Evolutionary conservation across 2,113 vertebrate species (phyloP).

Genomic region (Mustelus asterias): DNA sequence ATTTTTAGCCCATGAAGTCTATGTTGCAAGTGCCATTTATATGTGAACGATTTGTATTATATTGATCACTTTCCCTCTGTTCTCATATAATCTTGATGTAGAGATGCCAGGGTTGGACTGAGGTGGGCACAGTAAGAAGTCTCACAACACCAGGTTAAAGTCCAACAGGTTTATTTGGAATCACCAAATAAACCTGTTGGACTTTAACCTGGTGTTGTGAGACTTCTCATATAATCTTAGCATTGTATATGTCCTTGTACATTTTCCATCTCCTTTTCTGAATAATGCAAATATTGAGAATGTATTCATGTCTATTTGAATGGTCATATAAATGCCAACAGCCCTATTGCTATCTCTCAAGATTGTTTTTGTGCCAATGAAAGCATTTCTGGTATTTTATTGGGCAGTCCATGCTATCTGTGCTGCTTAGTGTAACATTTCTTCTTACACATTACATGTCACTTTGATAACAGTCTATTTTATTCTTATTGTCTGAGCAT

Average conservation of each 20-base stretch:
- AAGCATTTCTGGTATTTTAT: background rate
- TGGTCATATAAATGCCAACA: background rate
- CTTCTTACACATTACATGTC: background rate
- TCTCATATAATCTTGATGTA: background rate
- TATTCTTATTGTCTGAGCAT: background rate
- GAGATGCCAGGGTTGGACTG: no score
- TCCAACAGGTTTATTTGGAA: no score
- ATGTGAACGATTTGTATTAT: background rate
- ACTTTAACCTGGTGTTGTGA: no score
- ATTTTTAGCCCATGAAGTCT: background rate
- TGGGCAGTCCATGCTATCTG: background rate
- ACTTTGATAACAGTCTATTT: background rate
- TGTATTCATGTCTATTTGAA: background rate
- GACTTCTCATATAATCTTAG: no score
- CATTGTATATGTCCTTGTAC: background rate
- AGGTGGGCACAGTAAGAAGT: no score
- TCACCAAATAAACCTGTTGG: no score
- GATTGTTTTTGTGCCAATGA: background rate
- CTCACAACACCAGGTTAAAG: no score
- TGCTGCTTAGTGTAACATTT: conserved; percentile 10
- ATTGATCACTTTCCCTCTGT: background rate
- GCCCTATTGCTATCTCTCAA: conserved; percentile 6
- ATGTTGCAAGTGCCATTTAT: background rate
- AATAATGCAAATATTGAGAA: background rate
- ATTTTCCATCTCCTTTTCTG: background rate